Percentiles rank a stretch among this genome's conserved stretches.
Evolutionary conservation across 2,797 vertebrate genomes (phyloP).

Genomic region (Clarias fuscus): DNA sequence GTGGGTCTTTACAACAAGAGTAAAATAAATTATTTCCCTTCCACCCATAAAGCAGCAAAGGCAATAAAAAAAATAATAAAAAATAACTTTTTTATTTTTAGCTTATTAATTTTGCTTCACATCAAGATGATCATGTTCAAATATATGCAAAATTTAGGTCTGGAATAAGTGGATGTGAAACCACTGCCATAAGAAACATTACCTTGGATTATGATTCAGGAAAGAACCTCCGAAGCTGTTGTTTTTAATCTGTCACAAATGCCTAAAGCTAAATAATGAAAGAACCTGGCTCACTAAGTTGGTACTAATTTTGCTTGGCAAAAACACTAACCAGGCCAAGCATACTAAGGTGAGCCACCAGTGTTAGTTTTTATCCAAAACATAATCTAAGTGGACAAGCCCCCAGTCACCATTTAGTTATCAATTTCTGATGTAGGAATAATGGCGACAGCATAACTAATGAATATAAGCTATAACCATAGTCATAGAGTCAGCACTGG

Average conservation of each 20-base stretch:
- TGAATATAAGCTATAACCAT: not conserved
- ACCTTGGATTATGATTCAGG: conserved; percentile 11
- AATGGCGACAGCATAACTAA: not conserved
- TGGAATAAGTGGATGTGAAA: conserved; percentile 1
- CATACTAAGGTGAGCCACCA: not conserved
- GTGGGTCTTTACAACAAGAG: not conserved
- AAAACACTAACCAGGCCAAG: conserved; percentile 3
- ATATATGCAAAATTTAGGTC: conserved; percentile 9
- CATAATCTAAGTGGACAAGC: not conserved
- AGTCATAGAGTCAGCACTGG: too few relatives aligned
- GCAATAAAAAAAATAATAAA: too few relatives aligned
- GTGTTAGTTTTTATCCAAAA: not conserved
- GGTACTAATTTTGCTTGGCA: conserved; percentile 6
- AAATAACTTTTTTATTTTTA: not conserved
- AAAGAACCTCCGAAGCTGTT: conserved; percentile 11
- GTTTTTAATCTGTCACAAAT: conserved; percentile 20
- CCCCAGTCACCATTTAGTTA: not conserved
- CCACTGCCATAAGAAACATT: not conserved
- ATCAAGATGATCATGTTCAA: conserved; percentile 35
- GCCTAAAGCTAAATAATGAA: conserved; percentile 1
- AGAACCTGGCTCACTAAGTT: conserved; percentile 1
- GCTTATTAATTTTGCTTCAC: conserved; percentile 26
- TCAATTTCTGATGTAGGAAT: not conserved
- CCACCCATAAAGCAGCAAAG: not conserved
- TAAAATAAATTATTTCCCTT: not conserved